These are phyloP conservation scores for Rhyacophila evoluta DNA, from an alignment of 2,888 invertebrate genomes.

Conservation along the genomic window DNA sequence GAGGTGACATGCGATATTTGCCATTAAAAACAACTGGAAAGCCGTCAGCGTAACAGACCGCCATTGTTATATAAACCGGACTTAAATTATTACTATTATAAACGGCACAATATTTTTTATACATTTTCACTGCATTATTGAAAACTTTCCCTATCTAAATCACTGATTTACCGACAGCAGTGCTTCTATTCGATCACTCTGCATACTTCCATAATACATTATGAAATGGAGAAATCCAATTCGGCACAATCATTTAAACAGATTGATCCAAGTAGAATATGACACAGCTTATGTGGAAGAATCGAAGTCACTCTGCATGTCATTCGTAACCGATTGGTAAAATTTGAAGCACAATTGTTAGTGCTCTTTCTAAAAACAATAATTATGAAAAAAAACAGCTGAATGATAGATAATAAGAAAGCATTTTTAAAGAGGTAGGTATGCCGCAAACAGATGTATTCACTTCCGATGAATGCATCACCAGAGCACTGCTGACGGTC, in stretches of 20 bases:
- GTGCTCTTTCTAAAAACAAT: neutral
- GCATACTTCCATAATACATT: neutral
- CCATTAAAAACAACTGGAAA: neutral
- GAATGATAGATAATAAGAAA: neutral
- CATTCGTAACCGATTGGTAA: neutral
- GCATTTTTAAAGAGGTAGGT: neutral
- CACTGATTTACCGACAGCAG: conserved; percentile 13
- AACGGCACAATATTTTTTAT: conserved; percentile 23
- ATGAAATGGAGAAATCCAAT: too few species aligned
- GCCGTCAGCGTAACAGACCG: neutral
- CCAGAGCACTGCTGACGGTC: neutral
- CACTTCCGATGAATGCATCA: neutral
- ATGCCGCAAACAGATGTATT: neutral
- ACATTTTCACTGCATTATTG: conserved; percentile 22
- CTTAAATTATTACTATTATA: conserved; percentile 16
- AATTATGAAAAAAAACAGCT: too few species aligned
- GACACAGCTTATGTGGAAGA: neutral
- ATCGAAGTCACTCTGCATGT: neutral
- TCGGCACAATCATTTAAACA: too few species aligned
- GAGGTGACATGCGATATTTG: neutral
- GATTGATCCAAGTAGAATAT: too few species aligned
- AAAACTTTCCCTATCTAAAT: conserved; percentile 24
- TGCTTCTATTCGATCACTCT: neutral
- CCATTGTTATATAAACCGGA: conserved; percentile 4
- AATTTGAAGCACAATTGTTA: neutral